Base-by-base conservation (phyloP, 2,113 vertebrate species). In the Phycodurus eques region DNA sequence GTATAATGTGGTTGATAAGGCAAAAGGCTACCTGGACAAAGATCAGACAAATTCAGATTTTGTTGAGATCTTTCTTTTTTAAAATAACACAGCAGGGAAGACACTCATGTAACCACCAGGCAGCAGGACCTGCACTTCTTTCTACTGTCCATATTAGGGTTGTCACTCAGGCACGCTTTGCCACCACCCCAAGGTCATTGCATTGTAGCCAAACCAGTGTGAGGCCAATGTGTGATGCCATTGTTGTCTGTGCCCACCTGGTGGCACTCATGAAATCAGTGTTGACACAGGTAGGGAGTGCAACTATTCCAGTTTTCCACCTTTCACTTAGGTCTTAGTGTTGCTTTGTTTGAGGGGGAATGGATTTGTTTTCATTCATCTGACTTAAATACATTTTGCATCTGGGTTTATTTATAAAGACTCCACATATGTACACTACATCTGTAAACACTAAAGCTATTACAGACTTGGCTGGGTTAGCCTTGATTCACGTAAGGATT, bases 221-320 rank as follows among this genome's bases (percentile, higher is more conserved):
- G 86, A 76, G 80, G 84, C 68, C 73, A 68, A 79, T 53, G 75
- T 81, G 76, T 80, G 81, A 79, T 43, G 85, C 80, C 81, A 75
- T 68, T 86, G 84, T 90, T 92, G 91, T 92, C 89, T 91, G 75
- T 43, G 81, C 88, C 91, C 91, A 92, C 91, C 91, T 93, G 91
- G 77, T 86, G 79, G 72, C 63, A 78, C 83, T 82, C 79, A 72
- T 85, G 83, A 88, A 88, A 85, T 83, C 73, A 54, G 71, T 86
- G 79, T 90, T 88, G 86, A 91, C 72, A 76, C 81, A 83, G 71
- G 87, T 76, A 84, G 79, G 79, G 75, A 83, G 83, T 71, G 74
- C 12, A 47, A 69, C 66, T 27, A 22, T 46, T 65, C n/a, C 63
- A n/a, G n/a, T 44, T 65, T 65, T 22, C 74, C 57, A 81, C 27